Percentiles rank a stretch among this genome's conserved stretches.
phyloP scores from a whole-genome alignment of 2,888 invertebrate species.

The Luffia ferchaultella region DNA sequence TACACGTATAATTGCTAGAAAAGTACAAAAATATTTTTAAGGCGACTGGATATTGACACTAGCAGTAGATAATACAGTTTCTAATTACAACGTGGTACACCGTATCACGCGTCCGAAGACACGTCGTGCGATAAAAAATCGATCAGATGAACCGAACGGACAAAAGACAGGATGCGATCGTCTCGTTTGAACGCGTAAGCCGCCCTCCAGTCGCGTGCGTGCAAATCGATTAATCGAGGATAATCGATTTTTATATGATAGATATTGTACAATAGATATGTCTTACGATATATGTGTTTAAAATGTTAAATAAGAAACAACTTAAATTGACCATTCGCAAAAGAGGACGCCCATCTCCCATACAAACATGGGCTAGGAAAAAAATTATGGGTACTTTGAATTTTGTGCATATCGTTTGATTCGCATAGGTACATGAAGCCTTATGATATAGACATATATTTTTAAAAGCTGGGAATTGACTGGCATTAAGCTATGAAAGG shows the following conservation, averaged over 20 bases:
- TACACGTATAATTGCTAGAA: too few species aligned
- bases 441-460: too few species aligned
- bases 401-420: too few species aligned
- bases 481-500: too few species aligned
- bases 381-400: too few species aligned
- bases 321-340: too few species aligned
- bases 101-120: neutral
- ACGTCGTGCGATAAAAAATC: neutral
- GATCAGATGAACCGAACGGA: slow-evolving; percentile 26
- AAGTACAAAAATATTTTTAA: neutral
- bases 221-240: slow-evolving; percentile 40
- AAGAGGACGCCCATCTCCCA: too few species aligned
- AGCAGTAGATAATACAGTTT: neutral
- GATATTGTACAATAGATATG: slow-evolving; percentile 23
- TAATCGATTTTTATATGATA: slow-evolving; percentile 26
- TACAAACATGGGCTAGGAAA: too few species aligned
- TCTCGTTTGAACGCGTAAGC: slow-evolving; percentile 34
- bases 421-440: too few species aligned
- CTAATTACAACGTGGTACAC: neutral
- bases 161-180: slow-evolving; percentile 43
- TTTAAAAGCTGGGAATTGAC: too few species aligned
- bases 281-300: slow-evolving; percentile 23
- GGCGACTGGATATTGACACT: neutral
- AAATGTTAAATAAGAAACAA: slow-evolving; percentile 17
- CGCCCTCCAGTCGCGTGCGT: slow-evolving; percentile 34